Base-by-base conservation (phyloP, 2,888 invertebrate species). In the Catonia carolina region DNA sequence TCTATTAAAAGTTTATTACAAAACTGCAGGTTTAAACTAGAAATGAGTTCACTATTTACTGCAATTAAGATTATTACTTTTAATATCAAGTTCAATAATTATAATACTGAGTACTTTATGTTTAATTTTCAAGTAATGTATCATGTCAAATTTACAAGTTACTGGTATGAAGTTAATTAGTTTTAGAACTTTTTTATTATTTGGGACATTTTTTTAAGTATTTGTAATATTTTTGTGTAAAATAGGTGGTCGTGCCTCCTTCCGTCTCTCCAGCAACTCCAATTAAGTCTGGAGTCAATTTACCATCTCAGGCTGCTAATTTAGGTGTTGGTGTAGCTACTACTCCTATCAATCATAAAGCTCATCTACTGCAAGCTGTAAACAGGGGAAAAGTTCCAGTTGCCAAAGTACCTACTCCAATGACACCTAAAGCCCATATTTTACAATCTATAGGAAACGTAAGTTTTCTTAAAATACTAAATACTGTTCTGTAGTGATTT, bases 321-420 rank as follows among this genome's bases (percentile, higher is more conserved):
- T 35, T 52, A 1, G 45, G 45, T 12, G 45, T 45, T 10, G 45
- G 45, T n/a, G 45, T 45, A 14, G 42, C 55, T 14, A 33, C 56
- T 2, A 33, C 47, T 31, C 70, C 73, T 15, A 63, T 73, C 3
- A 74, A 71, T 64, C 74, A 73, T 0, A 76, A 75, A 56, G 68
- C 73, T 33, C 74, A 74, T 62, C 61, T 73, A 20, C 61, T 74
- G 33, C 74, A 73, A 58, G 73, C 74, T 3, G 60, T 60, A 2
- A 37, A 22, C 10, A 58, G 60, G 23, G 63, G 45, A 55, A 67
- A 56, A 39, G 52, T 59, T n/a, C 55, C 58, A 10, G 47, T 58
- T 47, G 57, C 53, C 1, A 61, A 61, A 55, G 60, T 60, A 23
- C 55, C 60, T 39, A 54, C 63, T 5, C 65, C 65, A 5, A 56